Evolutionary conservation across 2,888 invertebrate species (phyloP), one percentile per base, ranked within the genome.

Genomic region (Hirtodrosophila trivittata): DNA sequence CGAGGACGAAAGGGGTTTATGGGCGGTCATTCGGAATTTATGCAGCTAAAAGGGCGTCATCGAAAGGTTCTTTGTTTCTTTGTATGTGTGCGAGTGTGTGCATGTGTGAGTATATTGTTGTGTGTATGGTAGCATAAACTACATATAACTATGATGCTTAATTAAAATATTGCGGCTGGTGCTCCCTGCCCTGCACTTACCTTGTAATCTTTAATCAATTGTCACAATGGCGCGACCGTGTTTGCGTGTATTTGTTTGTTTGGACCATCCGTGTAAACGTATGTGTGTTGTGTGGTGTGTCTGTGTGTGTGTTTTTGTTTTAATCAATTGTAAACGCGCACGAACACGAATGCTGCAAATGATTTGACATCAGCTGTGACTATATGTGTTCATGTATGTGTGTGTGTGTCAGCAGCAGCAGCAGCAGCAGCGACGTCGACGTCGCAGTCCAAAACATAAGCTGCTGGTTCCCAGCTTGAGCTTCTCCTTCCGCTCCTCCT

Each of bases 131-230:
- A 52, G 42, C 33, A 47, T 54, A 25, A 65, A 65, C 35, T 63
- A 67, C 18, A 21, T 21, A 28, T 56, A 71, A 51, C 52, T 65
- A 63, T 54, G 41, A 51, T 57, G 59, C 42, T 65, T 74, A 74
- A 80, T 83, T 73, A 73, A 73, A 67, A 60, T 54, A 52, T 49
- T 59, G 42, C 52, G 50, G 52, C 42, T 30, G 12, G 33, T 49
- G 14, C 14, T 33, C 14, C 28, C 16, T 28, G 43, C 43, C 8
- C 42, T n/a, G 46, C 76, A 85, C 81, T 82, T 64, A 82, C 81
- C 86, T 81, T 66, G 60, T 72, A 86, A 77, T 86, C 68, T 77
- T 86, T 63, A 72, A 80, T 84, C 81, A 86, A 75, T 77, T 75
- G 77, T 62, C 77, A 76, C 74, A 83, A 71, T 76, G 64, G 58